Evolutionary conservation across 1,140 invertebrate genomes (phyloP).

Genomic region (Chironomus striatipennis): DNA sequence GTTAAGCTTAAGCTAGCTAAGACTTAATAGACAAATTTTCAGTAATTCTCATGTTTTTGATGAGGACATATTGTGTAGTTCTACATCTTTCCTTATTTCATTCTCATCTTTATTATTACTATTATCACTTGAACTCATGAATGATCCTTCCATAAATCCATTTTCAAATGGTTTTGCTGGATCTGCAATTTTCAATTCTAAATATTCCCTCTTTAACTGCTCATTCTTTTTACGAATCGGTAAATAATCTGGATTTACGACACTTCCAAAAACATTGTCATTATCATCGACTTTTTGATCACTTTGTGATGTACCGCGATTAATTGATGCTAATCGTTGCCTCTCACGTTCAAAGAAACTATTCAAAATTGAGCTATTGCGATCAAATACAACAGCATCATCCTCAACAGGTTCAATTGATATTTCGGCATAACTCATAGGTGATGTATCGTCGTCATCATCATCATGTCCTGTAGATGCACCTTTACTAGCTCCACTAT

Average conservation of each 20-base stretch:
- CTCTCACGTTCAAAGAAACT: slow-evolving; percentile 34
- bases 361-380: slow-evolving; percentile 38
- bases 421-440: slow-evolving; percentile 36
- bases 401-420: slow-evolving; percentile 42
- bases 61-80: not conserved
- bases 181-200: slow-evolving; percentile 1
- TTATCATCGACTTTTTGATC: not conserved
- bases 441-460: slow-evolving; percentile 27
- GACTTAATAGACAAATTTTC: not conserved
- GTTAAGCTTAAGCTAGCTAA: slow-evolving; percentile 12
- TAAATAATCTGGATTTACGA: not conserved
- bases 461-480: not conserved
- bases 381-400: slow-evolving; percentile 33
- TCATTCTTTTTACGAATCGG: slow-evolving; percentile 6
- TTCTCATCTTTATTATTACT: not conserved
- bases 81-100: not conserved
- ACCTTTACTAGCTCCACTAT: slow-evolving; percentile 24
- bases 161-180: not conserved
- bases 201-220: slow-evolving; percentile 18
- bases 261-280: not conserved
- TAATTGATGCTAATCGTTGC: not conserved
- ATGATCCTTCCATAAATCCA: not conserved
- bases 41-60: slow-evolving; percentile 11
- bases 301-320: not conserved
- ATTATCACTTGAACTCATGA: not conserved